Conservation (phyloP, 2,888 invertebrate genomes). For the Dasysyrphus albostriatus region DNA sequence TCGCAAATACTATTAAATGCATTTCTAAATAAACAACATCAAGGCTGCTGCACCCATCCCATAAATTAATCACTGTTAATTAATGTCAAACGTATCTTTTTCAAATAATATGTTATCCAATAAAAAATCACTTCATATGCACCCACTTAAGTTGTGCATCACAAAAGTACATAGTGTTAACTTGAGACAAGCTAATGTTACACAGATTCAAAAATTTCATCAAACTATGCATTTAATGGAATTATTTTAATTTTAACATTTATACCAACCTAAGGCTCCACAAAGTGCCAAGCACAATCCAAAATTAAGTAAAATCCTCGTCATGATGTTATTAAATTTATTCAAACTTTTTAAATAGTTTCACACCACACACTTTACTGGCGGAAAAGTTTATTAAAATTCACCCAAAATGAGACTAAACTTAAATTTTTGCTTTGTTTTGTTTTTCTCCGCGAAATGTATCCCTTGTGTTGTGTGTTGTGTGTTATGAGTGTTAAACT, state of each 20-base stretch:
- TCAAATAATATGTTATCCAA: conserved; percentile 10
- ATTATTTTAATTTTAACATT: conserved; percentile 50
- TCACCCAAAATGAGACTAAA: conserved; percentile 63
- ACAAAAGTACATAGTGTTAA: not conserved
- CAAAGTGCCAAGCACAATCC: conserved; percentile 66
- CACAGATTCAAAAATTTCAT: not conserved
- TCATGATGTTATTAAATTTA: conserved; percentile 34
- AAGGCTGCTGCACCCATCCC: conserved; percentile 43
- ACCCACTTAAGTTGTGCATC: conserved; percentile 4
- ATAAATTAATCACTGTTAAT: conserved; percentile 20
- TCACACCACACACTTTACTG: conserved; percentile 36
- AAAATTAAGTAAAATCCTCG: conserved; percentile 64
- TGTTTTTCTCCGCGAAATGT: conserved; percentile 36
- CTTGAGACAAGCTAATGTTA: not conserved
- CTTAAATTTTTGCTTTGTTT: conserved; percentile 38
- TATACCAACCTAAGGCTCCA: conserved; percentile 71
- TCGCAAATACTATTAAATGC: not conserved
- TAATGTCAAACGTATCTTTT: conserved; percentile 43
- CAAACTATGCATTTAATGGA: conserved; percentile 23
- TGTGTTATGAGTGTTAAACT: conserved; percentile 56
- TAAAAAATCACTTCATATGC: conserved; percentile 24
- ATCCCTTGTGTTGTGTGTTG: conserved; percentile 39
- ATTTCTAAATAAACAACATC: conserved; percentile 24
- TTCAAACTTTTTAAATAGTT: conserved; percentile 48
- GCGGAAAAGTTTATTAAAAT: conserved; percentile 48